These are phyloP conservation scores for Canis aureus DNA, from an alignment of 2,113 vertebrate species.

Conservation along the genomic window DNA sequence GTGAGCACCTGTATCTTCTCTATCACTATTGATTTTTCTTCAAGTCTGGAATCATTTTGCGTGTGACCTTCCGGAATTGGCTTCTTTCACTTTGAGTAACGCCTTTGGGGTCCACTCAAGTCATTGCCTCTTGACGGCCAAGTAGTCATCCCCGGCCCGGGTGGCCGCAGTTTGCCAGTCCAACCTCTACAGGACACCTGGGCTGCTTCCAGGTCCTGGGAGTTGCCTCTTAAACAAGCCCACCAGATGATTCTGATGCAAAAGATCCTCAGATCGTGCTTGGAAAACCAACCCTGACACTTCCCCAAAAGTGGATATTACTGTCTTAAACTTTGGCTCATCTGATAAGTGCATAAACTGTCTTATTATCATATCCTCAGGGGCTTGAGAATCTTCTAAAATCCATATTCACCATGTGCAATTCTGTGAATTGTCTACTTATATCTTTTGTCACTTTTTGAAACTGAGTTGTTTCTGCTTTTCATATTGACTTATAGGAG, in stretches of 20 bases:
- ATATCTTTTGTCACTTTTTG: background rate
- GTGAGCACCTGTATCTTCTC: background rate
- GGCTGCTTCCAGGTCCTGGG: background rate
- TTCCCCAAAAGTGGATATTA: background rate
- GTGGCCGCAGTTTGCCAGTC: background rate
- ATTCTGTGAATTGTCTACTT: background rate
- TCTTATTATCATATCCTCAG: background rate
- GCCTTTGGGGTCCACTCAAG: too few relatives aligned
- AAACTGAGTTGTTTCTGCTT: background rate
- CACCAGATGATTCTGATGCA: background rate
- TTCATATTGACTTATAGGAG: background rate
- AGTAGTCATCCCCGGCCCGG: background rate
- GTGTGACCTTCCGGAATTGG: background rate
- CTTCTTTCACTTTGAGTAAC: background rate
- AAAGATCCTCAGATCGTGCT: background rate
- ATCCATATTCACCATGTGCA: background rate
- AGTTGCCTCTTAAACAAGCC: background rate
- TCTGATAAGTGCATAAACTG: background rate
- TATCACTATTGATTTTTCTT: accelerated
- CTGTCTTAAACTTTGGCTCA: background rate
- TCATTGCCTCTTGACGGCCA: too few relatives aligned
- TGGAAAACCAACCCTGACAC: background rate
- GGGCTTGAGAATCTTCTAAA: background rate
- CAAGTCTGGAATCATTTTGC: background rate
- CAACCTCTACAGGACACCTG: background rate